These are phyloP conservation scores for Notoglanidium macrostoma DNA, from an alignment of 2,797 vertebrate species.

Conservation along the genomic window DNA sequence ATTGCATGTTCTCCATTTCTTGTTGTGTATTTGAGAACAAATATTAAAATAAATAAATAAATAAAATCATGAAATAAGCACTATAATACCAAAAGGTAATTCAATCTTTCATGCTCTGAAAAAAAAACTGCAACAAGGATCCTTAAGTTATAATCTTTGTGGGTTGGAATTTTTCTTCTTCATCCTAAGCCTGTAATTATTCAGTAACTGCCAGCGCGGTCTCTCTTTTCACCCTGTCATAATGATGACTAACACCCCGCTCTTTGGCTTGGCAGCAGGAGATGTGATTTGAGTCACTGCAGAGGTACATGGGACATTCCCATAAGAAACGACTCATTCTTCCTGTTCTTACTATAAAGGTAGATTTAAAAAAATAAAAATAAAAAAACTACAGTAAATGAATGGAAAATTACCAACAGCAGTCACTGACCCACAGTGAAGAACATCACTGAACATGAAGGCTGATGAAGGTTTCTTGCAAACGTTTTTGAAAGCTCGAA, in stretches of 20 bases:
- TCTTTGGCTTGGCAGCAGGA: neutral
- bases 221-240: neutral
- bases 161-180: neutral
- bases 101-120: neutral
- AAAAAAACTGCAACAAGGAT: neutral
- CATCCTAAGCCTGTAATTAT: neutral
- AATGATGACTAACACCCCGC: neutral
- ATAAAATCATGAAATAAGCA: too few relatives aligned
- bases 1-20: too few relatives aligned
- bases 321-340: constrained; percentile 14
- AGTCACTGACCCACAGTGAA: too few relatives aligned
- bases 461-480: neutral
- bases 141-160: neutral
- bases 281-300: constrained; percentile 20
- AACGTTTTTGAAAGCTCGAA: neutral
- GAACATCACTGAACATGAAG: neutral
- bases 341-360: neutral
- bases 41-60: too few relatives aligned
- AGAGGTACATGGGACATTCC: neutral
- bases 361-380: too few relatives aligned
- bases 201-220: neutral
- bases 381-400: too few relatives aligned
- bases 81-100: too few relatives aligned
- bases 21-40: too few relatives aligned
- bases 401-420: too few relatives aligned